A percentile compares a stretch with the other conserved stretches of the same genome.
Evolutionary conservation across 2,113 vertebrate species (phyloP).

Genomic region (Zosterops borbonicus): DNA sequence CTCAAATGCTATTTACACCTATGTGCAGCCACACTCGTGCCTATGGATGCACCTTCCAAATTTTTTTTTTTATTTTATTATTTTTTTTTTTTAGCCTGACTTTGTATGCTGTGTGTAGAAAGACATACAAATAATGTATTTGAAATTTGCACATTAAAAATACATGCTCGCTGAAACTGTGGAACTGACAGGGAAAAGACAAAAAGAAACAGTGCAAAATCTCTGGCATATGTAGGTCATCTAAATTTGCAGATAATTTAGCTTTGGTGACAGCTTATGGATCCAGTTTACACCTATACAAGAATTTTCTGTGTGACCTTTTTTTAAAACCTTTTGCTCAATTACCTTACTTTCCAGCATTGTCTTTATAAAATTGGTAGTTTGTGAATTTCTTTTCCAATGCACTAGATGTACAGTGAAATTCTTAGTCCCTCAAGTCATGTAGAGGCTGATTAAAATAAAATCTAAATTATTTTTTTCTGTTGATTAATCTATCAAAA

Average conservation of each 20-base stretch:
- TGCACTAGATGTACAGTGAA: background rate
- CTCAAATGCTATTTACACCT: background rate
- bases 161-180: constrained; percentile 9
- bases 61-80: background rate
- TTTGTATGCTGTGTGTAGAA: background rate
- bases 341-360: background rate
- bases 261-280: background rate
- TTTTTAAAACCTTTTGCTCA: background rate
- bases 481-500: background rate
- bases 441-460: background rate
- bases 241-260: constrained; percentile 48
- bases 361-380: background rate
- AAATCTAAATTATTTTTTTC: constrained; percentile 4
- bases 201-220: constrained; percentile 46
- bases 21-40: background rate
- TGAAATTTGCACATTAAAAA: constrained; percentile 60
- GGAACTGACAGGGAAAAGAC: constrained; percentile 28
- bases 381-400: background rate
- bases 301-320: background rate
- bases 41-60: background rate
- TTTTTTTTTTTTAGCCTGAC: background rate
- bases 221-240: constrained; percentile 55
- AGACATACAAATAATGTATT: constrained; percentile 29
- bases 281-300: background rate
- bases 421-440: background rate